Conservation (phyloP, 2,113 vertebrate species). For the Psammodynastes pulverulentus region DNA sequence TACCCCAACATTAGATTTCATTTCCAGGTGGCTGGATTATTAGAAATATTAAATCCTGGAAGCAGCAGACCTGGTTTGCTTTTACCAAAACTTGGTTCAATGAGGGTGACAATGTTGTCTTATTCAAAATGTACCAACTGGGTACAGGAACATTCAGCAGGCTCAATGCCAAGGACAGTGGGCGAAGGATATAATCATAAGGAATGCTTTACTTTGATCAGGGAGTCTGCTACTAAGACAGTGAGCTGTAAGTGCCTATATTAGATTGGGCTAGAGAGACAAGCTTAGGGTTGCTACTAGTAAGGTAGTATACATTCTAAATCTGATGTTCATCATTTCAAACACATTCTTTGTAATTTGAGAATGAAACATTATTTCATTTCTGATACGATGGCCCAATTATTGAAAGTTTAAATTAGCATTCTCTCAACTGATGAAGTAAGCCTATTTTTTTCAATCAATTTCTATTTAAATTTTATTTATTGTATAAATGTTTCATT, state of each 20-base stretch:
- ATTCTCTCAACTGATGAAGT: background rate
- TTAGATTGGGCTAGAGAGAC: background rate
- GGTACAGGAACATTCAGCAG: background rate
- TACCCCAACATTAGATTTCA: background rate
- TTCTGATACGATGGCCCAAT: background rate
- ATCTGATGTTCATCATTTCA: background rate
- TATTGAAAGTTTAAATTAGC: constrained; percentile 1
- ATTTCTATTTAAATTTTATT: too few species aligned
- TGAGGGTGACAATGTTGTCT: background rate
- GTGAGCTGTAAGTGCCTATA: background rate
- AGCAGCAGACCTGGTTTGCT: background rate
- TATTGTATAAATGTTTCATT: background rate
- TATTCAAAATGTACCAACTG: background rate
- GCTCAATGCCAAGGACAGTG: background rate
- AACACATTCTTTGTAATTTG: background rate
- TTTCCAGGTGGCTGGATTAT: background rate
- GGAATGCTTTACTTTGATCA: background rate
- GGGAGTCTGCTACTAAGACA: background rate
- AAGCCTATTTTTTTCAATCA: constrained; percentile 8
- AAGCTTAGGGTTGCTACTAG: background rate
- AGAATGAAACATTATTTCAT: background rate
- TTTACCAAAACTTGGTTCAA: background rate
- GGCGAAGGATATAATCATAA: background rate
- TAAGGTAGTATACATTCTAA: background rate
- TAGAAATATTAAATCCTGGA: background rate